These are phyloP conservation scores for Eretmocerus hayati DNA, from an alignment of 2,888 invertebrate genomes.

Conservation along the genomic window DNA sequence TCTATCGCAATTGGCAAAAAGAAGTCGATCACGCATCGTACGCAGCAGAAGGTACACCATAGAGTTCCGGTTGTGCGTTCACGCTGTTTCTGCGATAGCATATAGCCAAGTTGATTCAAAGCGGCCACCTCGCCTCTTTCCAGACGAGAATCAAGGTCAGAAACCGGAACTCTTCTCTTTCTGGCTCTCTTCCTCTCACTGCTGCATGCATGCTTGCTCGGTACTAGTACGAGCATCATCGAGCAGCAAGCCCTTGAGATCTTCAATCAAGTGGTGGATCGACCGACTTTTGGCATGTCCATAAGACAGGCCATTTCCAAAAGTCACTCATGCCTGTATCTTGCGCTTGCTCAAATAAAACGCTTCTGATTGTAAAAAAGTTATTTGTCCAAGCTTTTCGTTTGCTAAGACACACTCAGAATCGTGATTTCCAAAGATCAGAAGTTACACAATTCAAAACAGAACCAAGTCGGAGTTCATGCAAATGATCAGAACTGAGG, in stretches of 20 bases:
- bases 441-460: too few species aligned
- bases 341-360: too few species aligned
- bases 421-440: too few species aligned
- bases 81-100: not conserved
- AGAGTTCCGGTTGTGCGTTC: conserved; percentile 18
- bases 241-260: not conserved
- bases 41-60: conserved; percentile 20
- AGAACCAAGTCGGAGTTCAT: too few species aligned
- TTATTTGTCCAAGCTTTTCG: too few species aligned
- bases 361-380: too few species aligned
- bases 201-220: not conserved
- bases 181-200: conserved; percentile 3
- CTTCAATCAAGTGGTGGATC: conserved; percentile 15
- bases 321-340: too few species aligned
- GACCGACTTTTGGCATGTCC: conserved; percentile 20
- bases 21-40: not conserved
- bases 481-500: too few species aligned
- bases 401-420: too few species aligned
- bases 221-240: not conserved
- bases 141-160: conserved; percentile 25
- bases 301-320: too few species aligned
- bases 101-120: conserved; percentile 22
- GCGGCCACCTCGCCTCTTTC: conserved; percentile 1
- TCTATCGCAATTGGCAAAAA: too few species aligned
- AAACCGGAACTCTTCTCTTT: conserved; percentile 25